These are phyloP conservation scores for Seira ritae DNA, from an alignment of 2,888 invertebrate genomes.

Conservation along the genomic window DNA sequence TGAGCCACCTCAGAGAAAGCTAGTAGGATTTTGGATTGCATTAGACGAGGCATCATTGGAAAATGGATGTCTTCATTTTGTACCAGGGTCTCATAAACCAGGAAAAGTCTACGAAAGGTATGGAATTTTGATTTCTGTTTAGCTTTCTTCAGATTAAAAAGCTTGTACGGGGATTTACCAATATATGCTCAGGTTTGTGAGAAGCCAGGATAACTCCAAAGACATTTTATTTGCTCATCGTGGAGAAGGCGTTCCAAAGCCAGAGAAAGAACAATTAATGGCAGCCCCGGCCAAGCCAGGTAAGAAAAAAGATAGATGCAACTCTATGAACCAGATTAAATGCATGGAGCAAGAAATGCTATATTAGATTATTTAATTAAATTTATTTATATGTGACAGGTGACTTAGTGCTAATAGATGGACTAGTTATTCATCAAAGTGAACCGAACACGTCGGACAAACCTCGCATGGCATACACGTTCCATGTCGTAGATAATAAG, in stretches of 20 bases:
- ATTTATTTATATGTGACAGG: slow-evolving; percentile 79
- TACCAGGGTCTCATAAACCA: slow-evolving; percentile 92
- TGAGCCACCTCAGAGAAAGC: slow-evolving; percentile 83
- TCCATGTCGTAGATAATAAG: slow-evolving; percentile 91
- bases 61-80: slow-evolving; percentile 96
- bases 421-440: slow-evolving; percentile 95
- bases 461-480: slow-evolving; percentile 96
- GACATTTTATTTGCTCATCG: slow-evolving; percentile 82
- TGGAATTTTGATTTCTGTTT: neutral
- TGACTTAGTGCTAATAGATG: slow-evolving; percentile 91
- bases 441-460: slow-evolving; percentile 87
- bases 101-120: slow-evolving; percentile 77
- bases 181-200: slow-evolving; percentile 78
- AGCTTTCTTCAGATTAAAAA: too few relatives aligned
- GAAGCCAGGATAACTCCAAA: slow-evolving; percentile 83
- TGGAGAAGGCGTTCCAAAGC: slow-evolving; percentile 78
- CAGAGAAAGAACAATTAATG: slow-evolving; percentile 83
- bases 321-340: neutral
- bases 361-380: neutral
- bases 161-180: neutral
- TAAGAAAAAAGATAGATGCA: slow-evolving; percentile 74
- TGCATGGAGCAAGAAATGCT: neutral
- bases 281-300: slow-evolving; percentile 91
- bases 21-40: slow-evolving; percentile 96
- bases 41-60: slow-evolving; percentile 93